Conservation (phyloP, 1,140 invertebrate genomes). For the Diachasma alloeum region DNA sequence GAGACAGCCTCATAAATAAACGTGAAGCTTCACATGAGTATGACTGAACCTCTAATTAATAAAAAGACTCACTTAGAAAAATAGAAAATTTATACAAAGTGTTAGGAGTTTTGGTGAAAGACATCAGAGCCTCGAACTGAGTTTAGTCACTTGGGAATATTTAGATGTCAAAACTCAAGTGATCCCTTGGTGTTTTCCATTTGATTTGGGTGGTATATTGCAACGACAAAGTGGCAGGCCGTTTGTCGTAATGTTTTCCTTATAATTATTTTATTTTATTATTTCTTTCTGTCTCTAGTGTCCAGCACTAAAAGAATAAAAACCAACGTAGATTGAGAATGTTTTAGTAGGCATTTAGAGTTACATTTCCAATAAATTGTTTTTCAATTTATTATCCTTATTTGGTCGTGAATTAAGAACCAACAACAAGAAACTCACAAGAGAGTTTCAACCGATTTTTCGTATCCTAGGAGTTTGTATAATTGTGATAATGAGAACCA, state of each 20-base stretch:
- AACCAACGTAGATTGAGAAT: not conserved
- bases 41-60: constrained; percentile 64
- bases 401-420: not conserved
- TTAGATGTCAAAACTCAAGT: not conserved
- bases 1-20: constrained; percentile 71
- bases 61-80: constrained; percentile 9
- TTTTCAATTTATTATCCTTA: not conserved
- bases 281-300: not conserved
- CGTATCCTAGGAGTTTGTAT: not conserved
- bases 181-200: not conserved
- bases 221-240: not conserved
- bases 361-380: not conserved
- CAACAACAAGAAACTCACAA: not conserved
- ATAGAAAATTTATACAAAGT: not conserved
- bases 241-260: not conserved
- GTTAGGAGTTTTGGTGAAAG: not conserved
- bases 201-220: not conserved
- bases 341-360: not conserved
- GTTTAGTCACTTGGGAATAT: not conserved
- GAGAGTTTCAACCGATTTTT: not conserved
- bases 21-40: constrained; percentile 78
- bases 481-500: not conserved
- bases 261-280: not conserved
- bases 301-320: not conserved
- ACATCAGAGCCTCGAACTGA: not conserved